phyloP scores from a whole-genome alignment of 2,113 vertebrate genomes.

The Chamaetylas fuelleborni region DNA sequence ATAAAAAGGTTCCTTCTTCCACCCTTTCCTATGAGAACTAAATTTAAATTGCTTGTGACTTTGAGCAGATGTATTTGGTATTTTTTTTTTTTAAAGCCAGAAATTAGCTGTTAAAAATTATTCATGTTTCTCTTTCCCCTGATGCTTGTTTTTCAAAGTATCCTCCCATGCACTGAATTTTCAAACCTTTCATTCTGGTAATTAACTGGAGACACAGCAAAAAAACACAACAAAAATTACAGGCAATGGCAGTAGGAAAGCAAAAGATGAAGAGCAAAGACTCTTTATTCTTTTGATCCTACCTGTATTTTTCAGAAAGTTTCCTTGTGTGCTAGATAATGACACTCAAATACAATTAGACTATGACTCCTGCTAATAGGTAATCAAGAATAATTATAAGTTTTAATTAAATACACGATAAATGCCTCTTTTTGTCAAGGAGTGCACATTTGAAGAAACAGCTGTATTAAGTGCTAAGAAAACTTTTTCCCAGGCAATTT shows the following conservation, averaged over 20 bases:
- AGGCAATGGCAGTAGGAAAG: not conserved
- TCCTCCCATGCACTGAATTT: not conserved
- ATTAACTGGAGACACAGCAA: conserved; percentile 9
- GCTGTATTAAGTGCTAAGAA: not conserved
- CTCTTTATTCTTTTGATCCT: conserved; percentile 9
- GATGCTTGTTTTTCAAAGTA: not conserved
- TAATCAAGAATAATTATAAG: conserved; percentile 37
- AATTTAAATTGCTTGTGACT: not conserved
- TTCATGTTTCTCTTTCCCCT: not conserved
- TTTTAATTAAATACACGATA: not conserved
- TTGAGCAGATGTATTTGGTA: not conserved
- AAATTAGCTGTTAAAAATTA: conserved; percentile 9
- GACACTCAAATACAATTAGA: conserved; percentile 9
- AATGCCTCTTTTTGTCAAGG: not conserved
- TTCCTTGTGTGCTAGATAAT: not conserved
- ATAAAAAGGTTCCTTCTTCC: not conserved
- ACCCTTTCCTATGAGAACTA: not conserved
- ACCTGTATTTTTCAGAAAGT: not conserved
- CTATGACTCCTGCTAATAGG: conserved; percentile 7
- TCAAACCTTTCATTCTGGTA: not conserved
- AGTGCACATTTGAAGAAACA: not conserved
- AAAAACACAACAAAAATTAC: not conserved
- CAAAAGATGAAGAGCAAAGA: not conserved
- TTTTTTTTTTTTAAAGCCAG: not conserved
- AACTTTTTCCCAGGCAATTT: conserved; percentile 30